Conservation (phyloP, 2,113 vertebrate genomes). For the Quiscalus mexicanus region DNA sequence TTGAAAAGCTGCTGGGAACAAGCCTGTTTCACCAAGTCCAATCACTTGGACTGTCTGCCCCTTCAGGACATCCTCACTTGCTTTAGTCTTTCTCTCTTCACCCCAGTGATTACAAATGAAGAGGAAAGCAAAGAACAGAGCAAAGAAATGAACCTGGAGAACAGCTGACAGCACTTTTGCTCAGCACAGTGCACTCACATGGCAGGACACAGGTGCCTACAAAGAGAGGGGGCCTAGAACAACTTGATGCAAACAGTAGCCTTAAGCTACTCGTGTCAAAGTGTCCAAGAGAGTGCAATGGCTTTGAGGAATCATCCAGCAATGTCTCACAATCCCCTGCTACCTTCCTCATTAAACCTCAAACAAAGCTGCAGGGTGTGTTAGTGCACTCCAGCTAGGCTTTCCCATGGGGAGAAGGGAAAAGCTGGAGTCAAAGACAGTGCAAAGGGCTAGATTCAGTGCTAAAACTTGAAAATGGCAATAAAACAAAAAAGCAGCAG, state of each 20-base stretch:
- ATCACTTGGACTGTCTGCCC: conserved; percentile 17
- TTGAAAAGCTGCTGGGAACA: background rate
- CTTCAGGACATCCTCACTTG: conserved; percentile 14
- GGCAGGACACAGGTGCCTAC: conserved; percentile 41
- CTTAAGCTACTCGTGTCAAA: conserved; percentile 33
- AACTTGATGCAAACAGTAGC: conserved; percentile 42
- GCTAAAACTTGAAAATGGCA: background rate
- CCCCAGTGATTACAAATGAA: conserved; percentile 1
- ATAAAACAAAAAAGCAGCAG: background rate
- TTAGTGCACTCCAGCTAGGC: background rate
- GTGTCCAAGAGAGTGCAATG: conserved; percentile 39
- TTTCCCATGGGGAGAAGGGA: background rate
- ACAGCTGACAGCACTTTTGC: conserved; percentile 25
- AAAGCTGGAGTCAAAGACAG: conserved; percentile 42
- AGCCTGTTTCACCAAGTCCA: background rate
- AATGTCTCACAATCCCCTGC: background rate
- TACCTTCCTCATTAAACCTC: conserved; percentile 64
- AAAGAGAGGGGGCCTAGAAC: conserved; percentile 10
- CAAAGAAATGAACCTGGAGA: conserved; percentile 5
- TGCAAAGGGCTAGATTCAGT: conserved; percentile 16
- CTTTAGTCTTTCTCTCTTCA: conserved; percentile 4
- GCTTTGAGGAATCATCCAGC: conserved; percentile 53
- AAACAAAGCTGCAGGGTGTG: conserved; percentile 3
- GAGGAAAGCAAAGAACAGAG: conserved; percentile 39
- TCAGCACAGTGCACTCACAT: background rate